Conservation (phyloP, 2,113 vertebrate genomes). For the Oncorhynchus kisutch region DNA sequence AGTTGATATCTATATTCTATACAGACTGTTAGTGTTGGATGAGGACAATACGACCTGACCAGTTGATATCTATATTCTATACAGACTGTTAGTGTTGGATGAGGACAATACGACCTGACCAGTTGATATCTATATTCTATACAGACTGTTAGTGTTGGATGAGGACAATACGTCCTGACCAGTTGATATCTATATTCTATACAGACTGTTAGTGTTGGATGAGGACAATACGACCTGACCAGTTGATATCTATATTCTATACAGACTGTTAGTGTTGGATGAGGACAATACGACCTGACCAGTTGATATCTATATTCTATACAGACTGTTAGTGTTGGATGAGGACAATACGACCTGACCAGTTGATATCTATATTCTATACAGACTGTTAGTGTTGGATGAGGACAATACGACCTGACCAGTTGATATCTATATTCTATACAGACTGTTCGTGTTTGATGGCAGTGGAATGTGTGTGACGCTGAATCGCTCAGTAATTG, state of each 20-base stretch:
- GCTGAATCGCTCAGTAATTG: too few relatives aligned
- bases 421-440: too few relatives aligned
- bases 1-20: too few relatives aligned
- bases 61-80: too few relatives aligned
- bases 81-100: too few relatives aligned
- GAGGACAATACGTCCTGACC: conserved; percentile 50
- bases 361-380: too few relatives aligned
- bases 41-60: too few relatives aligned
- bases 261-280: conserved; percentile 28
- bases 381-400: conserved; percentile 28
- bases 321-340: conserved; percentile 28
- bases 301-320: too few relatives aligned
- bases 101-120: conserved; percentile 35
- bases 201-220: conserved; percentile 28
- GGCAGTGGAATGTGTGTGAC: conserved; percentile 8
- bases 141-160: conserved; percentile 19
- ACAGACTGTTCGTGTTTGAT: conserved; percentile 28
- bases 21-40: too few relatives aligned
- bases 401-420: conserved; percentile 40
- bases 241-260: too few relatives aligned
- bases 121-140: too few relatives aligned
- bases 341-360: conserved; percentile 46
- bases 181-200: too few relatives aligned
- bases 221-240: conserved; percentile 51
- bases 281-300: conserved; percentile 51